Evolutionary conservation across 1,140 invertebrate species (phyloP).

Genomic region (Meloidogyne floridensis): DNA sequence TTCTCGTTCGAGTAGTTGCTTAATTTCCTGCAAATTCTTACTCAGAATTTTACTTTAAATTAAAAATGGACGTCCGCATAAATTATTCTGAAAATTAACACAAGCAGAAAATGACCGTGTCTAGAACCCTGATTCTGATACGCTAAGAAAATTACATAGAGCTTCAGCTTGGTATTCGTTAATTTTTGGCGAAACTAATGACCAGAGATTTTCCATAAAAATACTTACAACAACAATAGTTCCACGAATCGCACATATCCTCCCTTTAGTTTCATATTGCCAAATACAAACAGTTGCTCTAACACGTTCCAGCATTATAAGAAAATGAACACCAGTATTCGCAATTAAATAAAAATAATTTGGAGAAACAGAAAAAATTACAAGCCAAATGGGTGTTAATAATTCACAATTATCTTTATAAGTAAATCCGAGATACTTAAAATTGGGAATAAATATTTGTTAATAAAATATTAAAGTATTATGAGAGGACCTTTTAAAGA

Average conservation of each 20-base stretch:
- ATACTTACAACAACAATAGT: not conserved
- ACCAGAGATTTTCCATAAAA: not conserved
- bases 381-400: conserved; percentile 23
- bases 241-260: not conserved
- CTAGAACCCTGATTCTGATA: no score
- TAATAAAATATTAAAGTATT: not conserved
- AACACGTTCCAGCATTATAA: conserved; percentile 15
- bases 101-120: no score
- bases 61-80: no score
- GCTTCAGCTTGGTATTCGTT: no score
- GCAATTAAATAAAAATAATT: conserved; percentile 18
- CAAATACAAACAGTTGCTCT: conserved; percentile 15
- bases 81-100: not conserved
- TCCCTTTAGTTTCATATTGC: conserved; percentile 19
- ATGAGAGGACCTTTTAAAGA: no score
- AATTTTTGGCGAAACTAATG: no score
- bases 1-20: no score
- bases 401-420: conserved; percentile 10
- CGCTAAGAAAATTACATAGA: no score
- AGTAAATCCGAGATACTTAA: conserved; percentile 7
- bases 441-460: not conserved
- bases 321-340: conserved; percentile 12
- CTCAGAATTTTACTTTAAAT: no score
- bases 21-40: no score
- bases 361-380: conserved; percentile 5